Conservation (phyloP, 2,888 invertebrate genomes). For the Lypha dubia region DNA sequence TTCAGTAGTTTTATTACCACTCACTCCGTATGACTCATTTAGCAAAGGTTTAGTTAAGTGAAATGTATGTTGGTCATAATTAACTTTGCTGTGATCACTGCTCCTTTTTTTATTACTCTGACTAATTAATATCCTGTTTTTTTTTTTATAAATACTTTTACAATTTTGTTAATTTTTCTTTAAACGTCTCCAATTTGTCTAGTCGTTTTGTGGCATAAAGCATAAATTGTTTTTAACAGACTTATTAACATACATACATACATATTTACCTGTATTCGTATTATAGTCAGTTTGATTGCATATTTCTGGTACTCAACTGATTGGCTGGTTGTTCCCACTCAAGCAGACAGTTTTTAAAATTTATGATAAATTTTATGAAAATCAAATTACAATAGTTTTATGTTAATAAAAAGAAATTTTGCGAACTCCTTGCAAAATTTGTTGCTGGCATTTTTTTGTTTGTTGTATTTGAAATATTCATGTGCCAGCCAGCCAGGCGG, state of each 20-base stretch:
- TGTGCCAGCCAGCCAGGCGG: background rate
- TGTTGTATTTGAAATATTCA: slow-evolving; percentile 5
- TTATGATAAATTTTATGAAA: slow-evolving; percentile 66
- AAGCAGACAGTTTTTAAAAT: slow-evolving; percentile 53
- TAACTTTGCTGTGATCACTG: slow-evolving; percentile 24
- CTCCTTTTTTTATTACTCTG: slow-evolving; percentile 12
- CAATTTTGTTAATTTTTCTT: background rate
- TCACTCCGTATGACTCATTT: slow-evolving; percentile 34
- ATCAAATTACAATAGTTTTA: slow-evolving; percentile 50
- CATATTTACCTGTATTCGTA: slow-evolving; percentile 26
- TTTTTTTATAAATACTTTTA: slow-evolving; percentile 1
- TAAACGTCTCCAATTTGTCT: slow-evolving; percentile 64
- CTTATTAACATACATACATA: slow-evolving; percentile 32
- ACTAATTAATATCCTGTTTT: slow-evolving; percentile 56
- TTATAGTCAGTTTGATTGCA: slow-evolving; percentile 7
- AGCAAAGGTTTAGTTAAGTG: background rate
- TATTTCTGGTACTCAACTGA: background rate
- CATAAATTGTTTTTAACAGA: background rate
- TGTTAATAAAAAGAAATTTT: slow-evolving; percentile 40
- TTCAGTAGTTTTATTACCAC: background rate
- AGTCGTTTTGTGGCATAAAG: slow-evolving; percentile 28
- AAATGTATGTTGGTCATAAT: slow-evolving; percentile 14
- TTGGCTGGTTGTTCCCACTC: slow-evolving; percentile 35
- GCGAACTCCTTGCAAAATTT: slow-evolving; percentile 20
- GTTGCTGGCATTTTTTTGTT: slow-evolving; percentile 1